Conservation (phyloP, 2,113 vertebrate species). For the Cynoglossus semilaevis region DNA sequence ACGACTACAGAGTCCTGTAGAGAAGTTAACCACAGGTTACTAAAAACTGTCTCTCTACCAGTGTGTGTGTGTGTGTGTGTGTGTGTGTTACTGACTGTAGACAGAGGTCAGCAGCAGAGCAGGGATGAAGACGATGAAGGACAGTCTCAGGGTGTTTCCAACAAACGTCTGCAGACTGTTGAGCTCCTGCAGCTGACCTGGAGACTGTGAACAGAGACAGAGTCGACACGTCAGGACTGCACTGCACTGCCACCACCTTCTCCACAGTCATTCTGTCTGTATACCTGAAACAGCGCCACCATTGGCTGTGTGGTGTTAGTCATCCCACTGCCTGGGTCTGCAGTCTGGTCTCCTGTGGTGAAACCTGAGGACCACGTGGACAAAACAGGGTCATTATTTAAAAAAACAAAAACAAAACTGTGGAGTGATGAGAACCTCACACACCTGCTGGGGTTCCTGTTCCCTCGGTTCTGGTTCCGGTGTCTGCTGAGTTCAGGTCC, state of each 20-base stretch:
- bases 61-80: conserved; percentile 4
- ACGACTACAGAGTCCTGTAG: conserved; percentile 24
- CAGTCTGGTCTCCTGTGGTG: not conserved
- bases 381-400: too few species aligned
- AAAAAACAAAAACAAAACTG: not conserved
- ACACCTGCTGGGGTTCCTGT: too few species aligned
- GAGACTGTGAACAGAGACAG: conserved; percentile 30
- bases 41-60: not conserved
- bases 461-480: not conserved
- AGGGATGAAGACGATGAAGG: conserved; percentile 52
- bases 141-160: conserved; percentile 43
- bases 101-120: conserved; percentile 31
- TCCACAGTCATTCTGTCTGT: too few species aligned
- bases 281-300: conserved; percentile 45
- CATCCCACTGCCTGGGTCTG: conserved; percentile 36
- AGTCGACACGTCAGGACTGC: too few species aligned
- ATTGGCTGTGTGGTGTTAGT: conserved; percentile 8
- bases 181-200: not conserved
- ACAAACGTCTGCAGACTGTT: conserved; percentile 25
- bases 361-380: conserved; percentile 10
- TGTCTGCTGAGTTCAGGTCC: conserved; percentile 8
- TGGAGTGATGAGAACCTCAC: not conserved
- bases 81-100: conserved; percentile 36
- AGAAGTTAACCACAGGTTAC: not conserved
- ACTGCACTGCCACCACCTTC: too few species aligned